A percentile compares a stretch with the other conserved stretches of the same genome.
Evolutionary conservation across 2,797 vertebrate species (phyloP).

Genomic region (Diplodus sargus): DNA sequence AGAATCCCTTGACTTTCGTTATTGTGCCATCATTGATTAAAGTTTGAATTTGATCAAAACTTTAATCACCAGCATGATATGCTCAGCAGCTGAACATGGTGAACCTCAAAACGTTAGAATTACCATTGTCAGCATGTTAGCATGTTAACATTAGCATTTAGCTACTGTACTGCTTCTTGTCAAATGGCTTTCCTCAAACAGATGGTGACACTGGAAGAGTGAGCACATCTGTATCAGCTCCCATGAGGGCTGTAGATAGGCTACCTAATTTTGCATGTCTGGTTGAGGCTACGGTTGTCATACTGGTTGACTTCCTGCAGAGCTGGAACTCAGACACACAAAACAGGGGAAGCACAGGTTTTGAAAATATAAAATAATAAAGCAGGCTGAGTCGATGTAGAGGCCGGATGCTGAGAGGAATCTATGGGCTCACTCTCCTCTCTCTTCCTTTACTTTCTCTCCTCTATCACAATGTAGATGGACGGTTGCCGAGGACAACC

Average conservation of each 20-base stretch:
- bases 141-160: not conserved
- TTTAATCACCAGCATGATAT: not conserved
- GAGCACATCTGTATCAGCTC: not conserved
- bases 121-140: not conserved
- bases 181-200: not conserved
- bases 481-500: slow-evolving; percentile 86
- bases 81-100: not conserved
- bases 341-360: not conserved
- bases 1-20: not conserved
- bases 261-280: slow-evolving; percentile 17
- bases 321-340: slow-evolving; percentile 1
- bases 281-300: not conserved
- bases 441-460: slow-evolving; percentile 21
- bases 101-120: not conserved
- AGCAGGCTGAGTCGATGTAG: slow-evolving; percentile 5
- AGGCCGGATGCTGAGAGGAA: slow-evolving; percentile 28
- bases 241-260: not conserved
- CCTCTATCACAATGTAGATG: slow-evolving; percentile 75
- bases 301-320: not conserved
- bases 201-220: not conserved
- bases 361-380: slow-evolving; percentile 13
- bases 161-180: not conserved
- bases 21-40: not conserved
- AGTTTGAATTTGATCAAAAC: not conserved
- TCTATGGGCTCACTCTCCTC: slow-evolving; percentile 19